Evolutionary conservation across 2,113 vertebrate genomes (phyloP), one percentile per base, ranked within the genome.

Genomic region (Etheostoma cragini): DNA sequence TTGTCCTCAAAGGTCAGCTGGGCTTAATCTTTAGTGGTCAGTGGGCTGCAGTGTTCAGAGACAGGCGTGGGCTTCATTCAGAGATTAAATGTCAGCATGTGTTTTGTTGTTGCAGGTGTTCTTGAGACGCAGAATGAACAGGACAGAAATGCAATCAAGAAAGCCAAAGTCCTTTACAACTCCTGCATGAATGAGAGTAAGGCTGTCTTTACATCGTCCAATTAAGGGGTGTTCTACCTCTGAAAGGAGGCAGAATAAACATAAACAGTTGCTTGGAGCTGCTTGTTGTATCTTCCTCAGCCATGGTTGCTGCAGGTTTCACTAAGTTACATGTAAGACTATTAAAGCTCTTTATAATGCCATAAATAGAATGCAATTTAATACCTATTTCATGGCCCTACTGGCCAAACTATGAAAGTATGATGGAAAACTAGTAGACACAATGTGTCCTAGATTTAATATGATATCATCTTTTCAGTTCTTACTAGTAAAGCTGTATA

Each of bases 111-210:
- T 85, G 24, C 94, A 99, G 98, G 96, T 79, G 94, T 98, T 92
- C 93, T 99, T 65, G 97, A 99, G 91, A 96, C 92, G 4, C 73
- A 95, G 54, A 93, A 88, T 0, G 64, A 89, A 68, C 71, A 87
- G 52, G 97, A 98, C 89, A 95, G 98, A 83, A 96, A 96, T 0
- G 98, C 98, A 24, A 96, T 97, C 88, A 94, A 80, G 89, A 99
- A 99, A 89, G 98, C 97, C 70, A 99, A 98, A 92, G 90, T 85
- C 53, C 96, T 99, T 17, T 99, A 99, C 89, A 96, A 87, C 80
- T 99, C 98, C 63, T 99, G 98, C 94, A 97, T 99, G 96, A 97
- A 99, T 42, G 95, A 99, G 78, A 97, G 98, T 98, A 94, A 97
- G 97, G 71, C 33, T n/a, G 6, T 12, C 8, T 22, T 26, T 6